A percentile compares a stretch with the other conserved stretches of the same genome.
Evolutionary conservation across 92 coral and sea anemone species (phyloP).

Genomic region (Porites evermanni): DNA sequence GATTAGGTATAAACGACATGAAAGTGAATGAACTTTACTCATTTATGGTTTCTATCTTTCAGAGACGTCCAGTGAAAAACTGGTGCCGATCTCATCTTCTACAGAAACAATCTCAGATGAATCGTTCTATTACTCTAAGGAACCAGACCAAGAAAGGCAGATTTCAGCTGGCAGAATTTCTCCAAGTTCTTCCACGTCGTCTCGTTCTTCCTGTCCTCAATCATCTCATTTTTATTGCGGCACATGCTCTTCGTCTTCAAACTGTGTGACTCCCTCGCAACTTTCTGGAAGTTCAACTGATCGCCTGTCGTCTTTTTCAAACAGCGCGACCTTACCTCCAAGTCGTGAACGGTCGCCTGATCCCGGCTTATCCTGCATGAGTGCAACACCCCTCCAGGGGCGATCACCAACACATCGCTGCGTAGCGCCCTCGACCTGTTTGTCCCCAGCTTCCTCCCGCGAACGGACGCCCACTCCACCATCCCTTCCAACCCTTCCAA

Average conservation of each 20-base stretch:
- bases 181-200: neutral
- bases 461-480: constrained; percentile 19
- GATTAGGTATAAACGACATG: no score
- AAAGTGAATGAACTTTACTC: no score
- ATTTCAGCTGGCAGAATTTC: neutral
- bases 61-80: constrained; percentile 8
- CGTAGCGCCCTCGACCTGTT: neutral
- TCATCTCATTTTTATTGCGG: neutral
- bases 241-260: neutral
- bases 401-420: constrained; percentile 20
- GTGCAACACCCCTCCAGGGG: neutral
- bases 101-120: constrained; percentile 18
- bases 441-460: neutral
- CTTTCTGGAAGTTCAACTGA: constrained; percentile 11
- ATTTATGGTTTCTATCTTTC: neutral
- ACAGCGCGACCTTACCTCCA: constrained; percentile 2
- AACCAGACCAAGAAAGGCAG: neutral
- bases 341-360: constrained; percentile 2
- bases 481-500: neutral
- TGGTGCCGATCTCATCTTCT: constrained; percentile 15
- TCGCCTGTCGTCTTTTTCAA: neutral
- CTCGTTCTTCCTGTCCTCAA: neutral
- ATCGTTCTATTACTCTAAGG: neutral
- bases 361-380: neutral
- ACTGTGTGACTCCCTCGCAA: constrained; percentile 9